These are phyloP conservation scores for Cosmopolites sordidus DNA, from an alignment of 2,888 invertebrate genomes.

Conservation along the genomic window DNA sequence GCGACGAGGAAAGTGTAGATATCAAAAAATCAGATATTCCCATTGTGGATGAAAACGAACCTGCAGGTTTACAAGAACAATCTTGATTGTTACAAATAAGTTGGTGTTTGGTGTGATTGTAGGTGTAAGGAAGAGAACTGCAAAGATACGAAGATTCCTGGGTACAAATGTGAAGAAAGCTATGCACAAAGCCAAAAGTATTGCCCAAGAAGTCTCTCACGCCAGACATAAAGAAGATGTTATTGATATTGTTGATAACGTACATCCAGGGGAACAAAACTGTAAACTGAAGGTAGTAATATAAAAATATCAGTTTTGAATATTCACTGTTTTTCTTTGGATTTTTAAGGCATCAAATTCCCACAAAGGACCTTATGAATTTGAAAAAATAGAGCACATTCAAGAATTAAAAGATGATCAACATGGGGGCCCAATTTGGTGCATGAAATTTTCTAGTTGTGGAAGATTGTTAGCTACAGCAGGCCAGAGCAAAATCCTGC, in stretches of 20 bases:
- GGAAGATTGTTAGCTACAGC: constrained; percentile 93
- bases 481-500: constrained; percentile 89
- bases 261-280: constrained; percentile 70
- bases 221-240: constrained; percentile 84
- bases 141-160: constrained; percentile 72
- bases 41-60: constrained; percentile 49
- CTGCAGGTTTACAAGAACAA: constrained; percentile 48
- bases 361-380: constrained; percentile 96
- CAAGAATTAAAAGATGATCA: constrained; percentile 66
- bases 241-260: constrained; percentile 78
- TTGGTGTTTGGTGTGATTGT: neutral
- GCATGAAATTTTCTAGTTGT: constrained; percentile 96
- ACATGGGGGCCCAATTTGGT: constrained; percentile 95
- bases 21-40: constrained; percentile 58
- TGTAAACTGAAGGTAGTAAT: constrained; percentile 73
- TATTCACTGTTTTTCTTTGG: constrained; percentile 10
- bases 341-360: constrained; percentile 75
- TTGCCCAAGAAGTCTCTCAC: constrained; percentile 84
- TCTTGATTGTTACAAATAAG: neutral
- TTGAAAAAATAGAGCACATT: constrained; percentile 84
- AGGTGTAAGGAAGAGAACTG: constrained; percentile 49
- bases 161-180: constrained; percentile 89
- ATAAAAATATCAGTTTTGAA: neutral
- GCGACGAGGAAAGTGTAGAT: constrained; percentile 67
- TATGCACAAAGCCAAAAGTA: constrained; percentile 84